These are phyloP conservation scores for Bilobella aurantiaca DNA, from an alignment of 1,140 invertebrate species.

Conservation along the genomic window DNA sequence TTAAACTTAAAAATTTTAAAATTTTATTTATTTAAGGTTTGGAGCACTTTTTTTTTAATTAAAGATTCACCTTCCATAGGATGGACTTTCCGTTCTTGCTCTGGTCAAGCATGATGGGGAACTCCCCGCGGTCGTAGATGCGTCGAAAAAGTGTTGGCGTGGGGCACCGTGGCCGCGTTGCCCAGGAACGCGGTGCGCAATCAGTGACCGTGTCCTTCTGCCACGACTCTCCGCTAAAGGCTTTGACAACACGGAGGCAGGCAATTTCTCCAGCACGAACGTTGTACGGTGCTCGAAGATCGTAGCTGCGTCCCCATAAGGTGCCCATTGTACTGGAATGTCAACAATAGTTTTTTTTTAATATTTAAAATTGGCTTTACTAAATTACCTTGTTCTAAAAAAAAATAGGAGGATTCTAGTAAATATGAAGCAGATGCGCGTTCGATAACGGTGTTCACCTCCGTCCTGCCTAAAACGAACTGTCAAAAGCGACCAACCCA, in stretches of 20 bases:
- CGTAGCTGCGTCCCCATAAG: conserved; percentile 32
- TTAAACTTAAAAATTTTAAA: neutral
- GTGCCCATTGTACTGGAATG: conserved; percentile 21
- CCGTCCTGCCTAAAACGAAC: too few relatives aligned
- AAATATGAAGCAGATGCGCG: too few relatives aligned
- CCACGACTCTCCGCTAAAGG: conserved; percentile 30
- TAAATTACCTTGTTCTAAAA: too few relatives aligned
- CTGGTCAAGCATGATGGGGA: conserved; percentile 34
- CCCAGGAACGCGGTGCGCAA: conserved; percentile 29
- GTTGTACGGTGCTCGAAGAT: conserved; percentile 32
- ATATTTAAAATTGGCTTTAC: too few relatives aligned
- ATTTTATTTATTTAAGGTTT: neutral
- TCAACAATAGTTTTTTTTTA: neutral
- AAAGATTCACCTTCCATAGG: conserved; percentile 31
- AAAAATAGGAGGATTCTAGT: too few relatives aligned
- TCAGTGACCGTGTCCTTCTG: conserved; percentile 34
- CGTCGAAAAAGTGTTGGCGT: conserved; percentile 30
- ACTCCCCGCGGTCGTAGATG: conserved; percentile 32
- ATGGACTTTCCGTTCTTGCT: conserved; percentile 28
- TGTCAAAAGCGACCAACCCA: too few relatives aligned
- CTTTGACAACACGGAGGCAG: conserved; percentile 30
- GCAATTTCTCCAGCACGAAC: conserved; percentile 31
- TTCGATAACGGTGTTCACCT: too few relatives aligned
- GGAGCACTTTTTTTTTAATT: too few relatives aligned
- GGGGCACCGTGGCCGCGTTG: conserved; percentile 29